Conservation (phyloP, 1,140 invertebrate genomes). For the Rhynchophorus ferrugineus region DNA sequence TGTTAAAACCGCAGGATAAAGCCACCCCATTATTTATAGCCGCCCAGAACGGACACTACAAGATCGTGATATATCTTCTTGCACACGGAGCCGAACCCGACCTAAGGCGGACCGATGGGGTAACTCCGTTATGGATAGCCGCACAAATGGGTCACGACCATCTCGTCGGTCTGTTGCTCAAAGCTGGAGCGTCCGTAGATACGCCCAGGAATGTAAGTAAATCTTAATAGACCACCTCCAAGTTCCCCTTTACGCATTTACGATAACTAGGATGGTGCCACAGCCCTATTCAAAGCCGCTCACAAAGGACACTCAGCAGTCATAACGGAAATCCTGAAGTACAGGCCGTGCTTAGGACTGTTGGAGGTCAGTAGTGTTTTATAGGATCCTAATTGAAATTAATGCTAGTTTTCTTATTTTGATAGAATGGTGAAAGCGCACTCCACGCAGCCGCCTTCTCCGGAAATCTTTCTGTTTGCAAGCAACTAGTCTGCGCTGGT, state of each 20-base stretch:
- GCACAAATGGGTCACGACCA: conserved; percentile 86
- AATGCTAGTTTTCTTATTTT: too few relatives aligned
- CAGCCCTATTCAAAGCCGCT: conserved; percentile 84
- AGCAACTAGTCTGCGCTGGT: conserved; percentile 65
- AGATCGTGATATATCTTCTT: conserved; percentile 62
- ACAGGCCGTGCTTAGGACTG: conserved; percentile 69
- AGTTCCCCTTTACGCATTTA: not conserved
- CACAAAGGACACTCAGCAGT: conserved; percentile 87
- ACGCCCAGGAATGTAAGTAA: conserved; percentile 64
- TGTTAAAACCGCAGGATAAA: conserved; percentile 66
- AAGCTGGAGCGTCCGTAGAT: conserved; percentile 72
- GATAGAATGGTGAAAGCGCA: conserved; percentile 81
- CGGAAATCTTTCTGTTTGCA: conserved; percentile 72
- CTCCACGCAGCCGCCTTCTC: conserved; percentile 84
- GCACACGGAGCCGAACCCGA: conserved; percentile 63
- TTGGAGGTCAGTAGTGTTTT: conserved; percentile 72
- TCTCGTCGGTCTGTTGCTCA: conserved; percentile 68
- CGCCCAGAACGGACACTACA: conserved; percentile 80
- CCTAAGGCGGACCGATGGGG: conserved; percentile 65
- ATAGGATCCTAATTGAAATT: too few relatives aligned
- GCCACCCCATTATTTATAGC: conserved; percentile 85
- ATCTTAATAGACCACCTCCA: not conserved
- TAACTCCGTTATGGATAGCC: conserved; percentile 87
- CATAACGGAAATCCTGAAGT: conserved; percentile 75
- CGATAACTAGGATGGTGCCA: conserved; percentile 69